These are phyloP conservation scores for Dynastes hyllus DNA, from an alignment of 2,888 invertebrate genomes.

Conservation along the genomic window DNA sequence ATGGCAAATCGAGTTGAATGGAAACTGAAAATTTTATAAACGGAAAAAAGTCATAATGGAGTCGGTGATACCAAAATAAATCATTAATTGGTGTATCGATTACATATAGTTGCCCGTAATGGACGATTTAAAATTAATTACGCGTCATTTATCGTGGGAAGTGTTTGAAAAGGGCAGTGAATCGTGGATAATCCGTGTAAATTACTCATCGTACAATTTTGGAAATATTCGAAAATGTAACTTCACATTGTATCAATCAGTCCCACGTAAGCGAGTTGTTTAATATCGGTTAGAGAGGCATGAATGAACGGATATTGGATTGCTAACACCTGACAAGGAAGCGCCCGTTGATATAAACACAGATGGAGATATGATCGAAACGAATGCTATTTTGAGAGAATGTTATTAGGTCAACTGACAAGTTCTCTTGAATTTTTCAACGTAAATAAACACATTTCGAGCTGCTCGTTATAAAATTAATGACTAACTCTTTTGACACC, in stretches of 20 bases:
- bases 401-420: too few species aligned
- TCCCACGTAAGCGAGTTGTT: too few species aligned
- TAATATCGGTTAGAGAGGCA: too few species aligned
- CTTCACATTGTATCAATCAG: neutral
- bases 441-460: too few species aligned
- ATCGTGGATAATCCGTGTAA: neutral
- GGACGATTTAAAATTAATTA: constrained; percentile 12
- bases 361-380: too few species aligned
- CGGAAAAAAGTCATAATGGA: neutral
- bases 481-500: too few species aligned
- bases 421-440: too few species aligned
- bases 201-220: neutral
- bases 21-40: neutral
- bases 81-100: neutral
- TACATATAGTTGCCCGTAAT: neutral
- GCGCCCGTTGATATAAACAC: too few species aligned
- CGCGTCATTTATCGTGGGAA: neutral
- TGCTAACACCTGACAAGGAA: too few species aligned
- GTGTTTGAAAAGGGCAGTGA: neutral
- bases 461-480: too few species aligned
- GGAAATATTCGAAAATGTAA: neutral
- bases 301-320: too few species aligned
- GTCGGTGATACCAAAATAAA: neutral
- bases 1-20: neutral
- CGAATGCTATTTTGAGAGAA: too few species aligned